Evolutionary conservation across 2,113 vertebrate species (phyloP).

Genomic region (Lophura nycthemera): DNA sequence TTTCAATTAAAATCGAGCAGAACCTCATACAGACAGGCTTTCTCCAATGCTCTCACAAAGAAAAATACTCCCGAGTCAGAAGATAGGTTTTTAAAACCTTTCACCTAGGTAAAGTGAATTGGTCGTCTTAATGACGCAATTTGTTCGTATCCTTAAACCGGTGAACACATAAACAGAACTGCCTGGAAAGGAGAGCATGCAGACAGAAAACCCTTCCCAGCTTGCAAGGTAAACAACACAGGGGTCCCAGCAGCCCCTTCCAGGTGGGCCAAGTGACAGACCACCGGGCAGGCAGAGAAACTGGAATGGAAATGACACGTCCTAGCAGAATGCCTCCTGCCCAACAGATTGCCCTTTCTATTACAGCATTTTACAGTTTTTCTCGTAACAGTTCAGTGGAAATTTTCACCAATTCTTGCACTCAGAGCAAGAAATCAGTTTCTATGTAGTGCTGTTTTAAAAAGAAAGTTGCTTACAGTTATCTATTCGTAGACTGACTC

Average conservation of each 20-base stretch:
- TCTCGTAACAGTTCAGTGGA: not conserved
- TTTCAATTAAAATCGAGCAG: constrained; percentile 14
- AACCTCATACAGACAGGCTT: not conserved
- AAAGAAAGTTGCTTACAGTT: not conserved
- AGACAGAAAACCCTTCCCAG: not conserved
- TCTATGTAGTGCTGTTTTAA: not conserved
- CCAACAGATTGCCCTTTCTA: not conserved
- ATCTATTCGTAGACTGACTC: not conserved
- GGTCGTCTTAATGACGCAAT: not conserved
- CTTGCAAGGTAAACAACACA: not conserved
- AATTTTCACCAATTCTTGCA: not conserved
- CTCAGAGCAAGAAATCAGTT: not conserved
- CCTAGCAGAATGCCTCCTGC: not conserved
- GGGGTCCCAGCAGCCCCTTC: not conserved
- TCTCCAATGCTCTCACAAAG: not conserved
- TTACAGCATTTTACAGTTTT: not conserved
- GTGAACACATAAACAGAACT: not conserved
- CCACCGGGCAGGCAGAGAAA: not conserved
- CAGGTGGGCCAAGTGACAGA: not conserved
- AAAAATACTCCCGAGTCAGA: not conserved
- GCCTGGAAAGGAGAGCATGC: not conserved
- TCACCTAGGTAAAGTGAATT: not conserved
- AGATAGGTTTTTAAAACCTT: not conserved
- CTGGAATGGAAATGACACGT: not conserved
- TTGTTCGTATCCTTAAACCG: not conserved